Evolutionary conservation across 2,888 invertebrate genomes (phyloP), one percentile per base, ranked within the genome.

Genomic region (Pimpla rufipes): DNA sequence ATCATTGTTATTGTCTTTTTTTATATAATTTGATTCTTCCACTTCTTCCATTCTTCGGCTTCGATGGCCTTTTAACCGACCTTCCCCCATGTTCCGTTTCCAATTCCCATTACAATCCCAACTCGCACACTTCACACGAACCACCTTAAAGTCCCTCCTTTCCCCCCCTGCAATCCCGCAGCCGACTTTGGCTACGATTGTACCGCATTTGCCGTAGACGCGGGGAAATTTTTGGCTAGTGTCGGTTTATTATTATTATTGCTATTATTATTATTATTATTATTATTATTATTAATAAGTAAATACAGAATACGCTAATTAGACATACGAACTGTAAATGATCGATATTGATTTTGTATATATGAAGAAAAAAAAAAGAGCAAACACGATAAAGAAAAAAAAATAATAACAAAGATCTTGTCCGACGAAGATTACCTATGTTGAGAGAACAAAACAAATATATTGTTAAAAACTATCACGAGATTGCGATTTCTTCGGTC

Each of bases 341-440:
- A 79, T 79, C 79, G 66, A 83, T 83, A 83, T 83, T 83, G 57
- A 75, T 83, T 83, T 83, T 83, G 83, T 83, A 83, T 83, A 83
- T 83, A 83, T 70, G 74, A 62, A 42, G 18, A 52, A 57, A 23
- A 16, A 29, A 18, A 37, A n/a, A 64, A 21, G 23, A 13, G 7
- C 42, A 42, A 16, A 21, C 21, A 10, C 1, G 10, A 45, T 6
- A 66, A 23, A 45, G 18, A 62, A 62, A 6, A 1, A 18, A 62
- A 67, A 47, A 13, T n/a, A 47, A 13, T n/a, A 67, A 70, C 52
- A 74, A 78, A 82, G 16, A 79, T 79, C 79, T 79, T 83, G 70
- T 75, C 70, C 55, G 66, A 59, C n/a, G 16, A 59, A 83, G 83
- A 75, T 82, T 82, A 79, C 74, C 55, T 67, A 79, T 71, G 79